A percentile compares a stretch with the other conserved stretches of the same genome.
These are phyloP conservation scores for Amblyteles armatorius DNA, from an alignment of 2,888 invertebrate genomes.

Conservation along the genomic window DNA sequence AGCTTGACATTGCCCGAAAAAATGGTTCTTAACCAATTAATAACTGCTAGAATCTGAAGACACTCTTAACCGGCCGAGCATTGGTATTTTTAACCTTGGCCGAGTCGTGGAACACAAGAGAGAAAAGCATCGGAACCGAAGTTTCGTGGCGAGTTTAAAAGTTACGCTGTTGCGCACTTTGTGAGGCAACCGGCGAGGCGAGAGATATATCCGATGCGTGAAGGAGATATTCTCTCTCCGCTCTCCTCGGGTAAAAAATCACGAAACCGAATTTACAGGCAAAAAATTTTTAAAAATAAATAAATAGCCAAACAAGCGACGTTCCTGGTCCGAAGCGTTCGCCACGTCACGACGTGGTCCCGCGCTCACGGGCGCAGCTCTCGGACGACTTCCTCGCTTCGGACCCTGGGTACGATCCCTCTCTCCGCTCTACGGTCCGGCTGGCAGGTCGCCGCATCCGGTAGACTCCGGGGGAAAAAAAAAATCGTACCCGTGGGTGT, in stretches of 20 bases:
- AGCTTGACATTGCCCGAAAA: no score
- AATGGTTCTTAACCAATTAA: no score
- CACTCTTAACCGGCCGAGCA: no score
- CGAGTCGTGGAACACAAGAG: conserved; percentile 1
- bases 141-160: neutral
- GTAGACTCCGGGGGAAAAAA: conserved; percentile 27
- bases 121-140: neutral
- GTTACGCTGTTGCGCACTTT: conserved; percentile 21
- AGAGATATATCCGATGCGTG: conserved; percentile 14
- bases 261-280: conserved; percentile 8
- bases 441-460: conserved; percentile 60
- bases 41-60: no score
- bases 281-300: conserved; percentile 3
- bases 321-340: conserved; percentile 8
- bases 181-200: conserved; percentile 8
- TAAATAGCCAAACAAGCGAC: neutral
- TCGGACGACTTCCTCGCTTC: conserved; percentile 44
- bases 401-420: conserved; percentile 26
- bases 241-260: neutral
- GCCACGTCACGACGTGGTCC: conserved; percentile 49
- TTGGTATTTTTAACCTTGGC: neutral
- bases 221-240: conserved; percentile 20
- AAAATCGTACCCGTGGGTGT: conserved; percentile 37
- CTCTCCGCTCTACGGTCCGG: conserved; percentile 37
- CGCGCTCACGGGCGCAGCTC: conserved; percentile 14